phyloP scores from a whole-genome alignment of 1,140 invertebrate genomes.

The Saccostrea echinata region DNA sequence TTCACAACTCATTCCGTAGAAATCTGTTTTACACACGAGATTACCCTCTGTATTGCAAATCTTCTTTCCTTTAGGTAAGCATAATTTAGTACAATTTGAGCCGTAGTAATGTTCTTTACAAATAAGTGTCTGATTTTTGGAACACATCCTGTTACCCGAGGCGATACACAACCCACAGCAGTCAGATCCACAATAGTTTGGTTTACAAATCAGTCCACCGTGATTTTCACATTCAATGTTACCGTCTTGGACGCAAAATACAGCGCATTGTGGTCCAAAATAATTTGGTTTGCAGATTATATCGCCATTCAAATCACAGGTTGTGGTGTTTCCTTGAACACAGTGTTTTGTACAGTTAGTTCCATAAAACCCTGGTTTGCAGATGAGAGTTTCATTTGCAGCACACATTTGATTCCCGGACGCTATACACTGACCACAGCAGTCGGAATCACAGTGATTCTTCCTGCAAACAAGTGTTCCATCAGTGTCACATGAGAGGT shows the following conservation, averaged over 20 bases:
- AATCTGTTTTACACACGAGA: constrained; percentile 3
- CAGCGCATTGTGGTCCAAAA: constrained; percentile 33
- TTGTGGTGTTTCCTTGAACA: not conserved
- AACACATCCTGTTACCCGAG: not conserved
- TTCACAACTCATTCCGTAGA: constrained; percentile 36
- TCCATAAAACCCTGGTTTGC: not conserved
- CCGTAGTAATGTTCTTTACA: constrained; percentile 35
- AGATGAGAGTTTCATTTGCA: not conserved
- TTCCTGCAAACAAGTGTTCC: constrained; percentile 6
- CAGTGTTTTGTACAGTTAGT: not conserved
- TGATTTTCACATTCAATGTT: constrained; percentile 30
- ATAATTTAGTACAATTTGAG: not conserved
- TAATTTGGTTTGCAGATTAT: not conserved
- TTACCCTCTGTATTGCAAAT: constrained; percentile 30
- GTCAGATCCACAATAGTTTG: constrained; percentile 12
- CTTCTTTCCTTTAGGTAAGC: constrained; percentile 22
- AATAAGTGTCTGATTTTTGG: not conserved
- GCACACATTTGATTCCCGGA: not conserved
- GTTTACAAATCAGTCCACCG: constrained; percentile 18
- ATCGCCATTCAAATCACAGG: constrained; percentile 20
- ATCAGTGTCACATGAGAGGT: not conserved
- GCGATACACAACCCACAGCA: not conserved
- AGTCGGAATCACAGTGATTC: not conserved
- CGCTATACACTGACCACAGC: not conserved
- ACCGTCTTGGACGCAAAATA: not conserved